These are phyloP conservation scores for Capromys pilorides DNA, from an alignment of 2,797 vertebrate genomes.

Conservation along the genomic window DNA sequence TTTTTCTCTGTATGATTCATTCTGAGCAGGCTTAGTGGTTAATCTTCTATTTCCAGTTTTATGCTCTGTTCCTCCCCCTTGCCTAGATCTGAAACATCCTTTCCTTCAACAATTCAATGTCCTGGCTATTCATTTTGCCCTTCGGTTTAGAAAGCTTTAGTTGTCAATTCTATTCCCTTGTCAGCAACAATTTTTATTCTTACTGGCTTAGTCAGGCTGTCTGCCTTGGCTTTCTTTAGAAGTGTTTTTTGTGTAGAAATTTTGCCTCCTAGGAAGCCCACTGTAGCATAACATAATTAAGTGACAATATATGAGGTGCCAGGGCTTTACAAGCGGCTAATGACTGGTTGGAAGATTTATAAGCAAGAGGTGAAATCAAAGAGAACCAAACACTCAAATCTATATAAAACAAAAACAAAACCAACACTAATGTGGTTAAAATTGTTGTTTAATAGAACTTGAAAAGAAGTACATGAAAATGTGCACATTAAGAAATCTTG, in stretches of 20 bases:
- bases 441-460: conserved; percentile 52
- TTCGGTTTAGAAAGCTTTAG: conserved; percentile 80
- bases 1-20: conserved; percentile 83
- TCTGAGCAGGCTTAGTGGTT: conserved; percentile 81
- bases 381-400: conserved; percentile 72
- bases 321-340: conserved; percentile 83
- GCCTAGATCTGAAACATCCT: conserved; percentile 81
- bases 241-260: conserved; percentile 84
- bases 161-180: conserved; percentile 81
- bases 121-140: conserved; percentile 79
- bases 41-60: conserved; percentile 86
- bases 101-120: conserved; percentile 83
- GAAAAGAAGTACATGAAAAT: conserved; percentile 21
- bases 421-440: conserved; percentile 28
- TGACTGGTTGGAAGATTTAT: conserved; percentile 83
- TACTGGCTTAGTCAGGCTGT: conserved; percentile 79
- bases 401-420: conserved; percentile 26
- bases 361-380: conserved; percentile 79
- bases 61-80: conserved; percentile 75
- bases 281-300: conserved; percentile 85
- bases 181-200: conserved; percentile 81
- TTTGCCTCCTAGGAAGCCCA: conserved; percentile 85
- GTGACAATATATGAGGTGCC: conserved; percentile 84
- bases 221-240: conserved; percentile 82
- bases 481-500: not conserved